Evolutionary conservation across 2,113 vertebrate species (phyloP).

Genomic region (Athene noctua): DNA sequence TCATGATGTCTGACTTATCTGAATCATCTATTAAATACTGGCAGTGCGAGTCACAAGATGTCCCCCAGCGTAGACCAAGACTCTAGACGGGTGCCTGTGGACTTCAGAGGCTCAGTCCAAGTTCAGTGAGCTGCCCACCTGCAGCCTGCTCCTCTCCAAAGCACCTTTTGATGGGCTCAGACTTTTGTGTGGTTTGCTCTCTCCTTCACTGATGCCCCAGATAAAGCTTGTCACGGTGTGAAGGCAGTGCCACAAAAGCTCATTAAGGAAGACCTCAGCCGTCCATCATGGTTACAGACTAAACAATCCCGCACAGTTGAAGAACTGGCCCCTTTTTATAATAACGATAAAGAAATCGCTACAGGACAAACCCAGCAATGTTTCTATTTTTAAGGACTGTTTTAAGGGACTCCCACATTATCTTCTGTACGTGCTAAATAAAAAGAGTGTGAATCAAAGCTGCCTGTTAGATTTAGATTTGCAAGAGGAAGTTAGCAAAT

Average conservation of each 20-base stretch:
- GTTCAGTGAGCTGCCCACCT: neutral
- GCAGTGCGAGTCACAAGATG: neutral
- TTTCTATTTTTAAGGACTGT: neutral
- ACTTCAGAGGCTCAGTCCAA: neutral
- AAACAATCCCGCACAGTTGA: neutral
- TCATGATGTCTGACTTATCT: neutral
- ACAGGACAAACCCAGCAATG: neutral
- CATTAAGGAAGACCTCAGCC: neutral
- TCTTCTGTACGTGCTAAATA: neutral
- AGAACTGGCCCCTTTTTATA: neutral
- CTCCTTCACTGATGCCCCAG: neutral
- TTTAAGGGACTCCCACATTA: neutral
- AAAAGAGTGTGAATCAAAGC: neutral
- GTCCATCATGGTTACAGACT: neutral
- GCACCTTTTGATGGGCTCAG: neutral
- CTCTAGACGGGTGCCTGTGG: accelerated
- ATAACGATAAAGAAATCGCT: neutral
- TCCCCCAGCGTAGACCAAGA: neutral
- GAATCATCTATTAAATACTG: neutral
- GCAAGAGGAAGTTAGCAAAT: neutral
- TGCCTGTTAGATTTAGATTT: neutral
- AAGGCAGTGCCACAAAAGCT: neutral
- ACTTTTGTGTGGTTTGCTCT: accelerated
- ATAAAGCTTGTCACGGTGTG: neutral
- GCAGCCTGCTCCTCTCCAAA: neutral